These are phyloP conservation scores for Cremastinae sp. DNA, from an alignment of 2,888 invertebrate genomes.

Conservation along the genomic window DNA sequence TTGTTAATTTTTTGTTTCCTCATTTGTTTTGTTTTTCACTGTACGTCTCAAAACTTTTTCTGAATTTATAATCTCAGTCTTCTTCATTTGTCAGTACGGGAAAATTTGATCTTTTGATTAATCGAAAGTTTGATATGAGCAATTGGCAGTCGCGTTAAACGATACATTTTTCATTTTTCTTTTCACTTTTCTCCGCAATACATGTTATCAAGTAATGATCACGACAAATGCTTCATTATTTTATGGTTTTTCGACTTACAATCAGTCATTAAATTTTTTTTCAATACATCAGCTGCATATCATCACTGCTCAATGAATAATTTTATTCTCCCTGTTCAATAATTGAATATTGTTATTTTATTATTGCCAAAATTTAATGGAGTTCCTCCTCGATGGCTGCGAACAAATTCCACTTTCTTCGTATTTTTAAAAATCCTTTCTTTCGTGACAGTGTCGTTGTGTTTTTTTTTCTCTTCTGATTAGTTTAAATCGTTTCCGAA, in stretches of 20 bases:
- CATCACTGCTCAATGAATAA: no score
- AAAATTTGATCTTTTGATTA: constrained; percentile 64
- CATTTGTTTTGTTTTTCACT: constrained; percentile 43
- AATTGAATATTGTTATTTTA: constrained; percentile 2
- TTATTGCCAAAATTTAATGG: constrained; percentile 63
- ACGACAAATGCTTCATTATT: constrained; percentile 43
- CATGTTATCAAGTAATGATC: constrained; percentile 24
- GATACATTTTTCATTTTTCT: constrained; percentile 66
- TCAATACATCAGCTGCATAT: constrained; percentile 54
- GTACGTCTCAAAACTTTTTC: constrained; percentile 34
- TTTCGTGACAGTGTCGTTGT: constrained; percentile 57
- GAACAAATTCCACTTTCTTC: constrained; percentile 16
- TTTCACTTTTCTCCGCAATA: not conserved
- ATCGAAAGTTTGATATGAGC: constrained; percentile 76
- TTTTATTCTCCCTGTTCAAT: constrained; percentile 41
- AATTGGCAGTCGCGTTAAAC: constrained; percentile 75
- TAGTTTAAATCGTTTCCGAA: constrained; percentile 53
- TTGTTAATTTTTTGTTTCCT: constrained; percentile 67
- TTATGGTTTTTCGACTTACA: constrained; percentile 38
- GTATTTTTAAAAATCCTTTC: constrained; percentile 8
- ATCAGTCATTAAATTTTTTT: no score
- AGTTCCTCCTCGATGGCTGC: constrained; percentile 68
- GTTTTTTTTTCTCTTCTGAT: constrained; percentile 56
- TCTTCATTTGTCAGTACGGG: not conserved
- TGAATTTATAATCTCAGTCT: constrained; percentile 19